phyloP scores from a whole-genome alignment of 2,797 vertebrate genomes.

The Sebastes alutus region DNA sequence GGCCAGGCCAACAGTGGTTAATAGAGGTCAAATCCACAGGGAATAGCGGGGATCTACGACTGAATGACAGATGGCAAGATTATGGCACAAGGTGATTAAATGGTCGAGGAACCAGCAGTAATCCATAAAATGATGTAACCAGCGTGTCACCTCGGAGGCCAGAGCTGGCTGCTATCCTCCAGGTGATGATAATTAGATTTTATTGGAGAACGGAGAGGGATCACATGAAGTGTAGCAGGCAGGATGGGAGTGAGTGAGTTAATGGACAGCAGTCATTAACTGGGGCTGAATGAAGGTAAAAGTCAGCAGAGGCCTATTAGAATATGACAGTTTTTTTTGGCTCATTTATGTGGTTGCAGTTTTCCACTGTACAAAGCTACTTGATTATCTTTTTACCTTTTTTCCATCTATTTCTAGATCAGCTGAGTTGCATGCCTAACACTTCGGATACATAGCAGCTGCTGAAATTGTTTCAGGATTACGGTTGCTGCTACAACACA shows the following conservation, averaged over 20 bases:
- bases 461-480: slow-evolving; percentile 17
- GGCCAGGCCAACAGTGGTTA: slow-evolving; percentile 35
- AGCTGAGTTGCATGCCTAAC: background rate
- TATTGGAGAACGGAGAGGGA: slow-evolving; percentile 42
- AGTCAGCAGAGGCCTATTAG: background rate
- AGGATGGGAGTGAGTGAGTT: slow-evolving; percentile 14
- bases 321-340: background rate
- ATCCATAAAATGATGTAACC: slow-evolving; percentile 70
- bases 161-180: slow-evolving; percentile 31
- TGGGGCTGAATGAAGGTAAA: slow-evolving; percentile 13
- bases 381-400: background rate
- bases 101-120: slow-evolving; percentile 35
- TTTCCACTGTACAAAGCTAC: background rate
- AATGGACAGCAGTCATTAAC: slow-evolving; percentile 29
- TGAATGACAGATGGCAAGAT: slow-evolving; percentile 62
- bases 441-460: background rate
- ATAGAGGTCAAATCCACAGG: slow-evolving; percentile 52
- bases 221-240: slow-evolving; percentile 13
- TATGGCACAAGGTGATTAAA: slow-evolving; percentile 60
- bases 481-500: slow-evolving; percentile 16
- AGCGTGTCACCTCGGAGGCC: slow-evolving; percentile 54
- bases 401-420: background rate
- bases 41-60: slow-evolving; percentile 29
- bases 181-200: slow-evolving; percentile 62
- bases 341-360: background rate